Evolutionary conservation across 1,140 invertebrate genomes (phyloP).

Genomic region (Drosophila funebris): DNA sequence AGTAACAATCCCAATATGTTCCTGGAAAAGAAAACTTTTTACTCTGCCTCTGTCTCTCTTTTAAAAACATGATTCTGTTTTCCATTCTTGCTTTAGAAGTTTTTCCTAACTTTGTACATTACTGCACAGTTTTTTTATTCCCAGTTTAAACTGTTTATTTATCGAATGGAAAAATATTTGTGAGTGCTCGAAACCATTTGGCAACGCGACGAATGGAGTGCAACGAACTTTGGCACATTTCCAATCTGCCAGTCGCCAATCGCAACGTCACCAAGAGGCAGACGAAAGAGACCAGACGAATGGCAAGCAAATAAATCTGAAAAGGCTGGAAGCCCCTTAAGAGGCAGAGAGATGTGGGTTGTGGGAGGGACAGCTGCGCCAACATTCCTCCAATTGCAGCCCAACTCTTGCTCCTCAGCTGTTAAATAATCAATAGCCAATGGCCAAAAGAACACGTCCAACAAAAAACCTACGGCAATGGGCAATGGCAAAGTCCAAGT

Average conservation of each 20-base stretch:
- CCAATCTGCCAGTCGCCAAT: constrained; percentile 39
- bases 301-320: constrained; percentile 58
- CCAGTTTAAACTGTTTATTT: not conserved
- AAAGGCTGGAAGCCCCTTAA: constrained; percentile 3
- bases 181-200: not conserved
- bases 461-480: constrained; percentile 1
- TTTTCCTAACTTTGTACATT: not conserved
- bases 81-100: not conserved
- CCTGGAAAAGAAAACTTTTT: no score
- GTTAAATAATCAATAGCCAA: constrained; percentile 67
- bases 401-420: constrained; percentile 9
- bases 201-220: constrained; percentile 35
- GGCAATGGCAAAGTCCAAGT: constrained; percentile 34
- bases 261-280: constrained; percentile 2
- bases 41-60: no score
- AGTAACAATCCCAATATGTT: no score
- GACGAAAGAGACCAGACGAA: not conserved
- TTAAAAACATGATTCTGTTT: no score
- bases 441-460: constrained; percentile 50
- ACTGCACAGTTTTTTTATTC: not conserved
- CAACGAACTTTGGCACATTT: constrained; percentile 76
- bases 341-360: not conserved
- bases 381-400: constrained; percentile 16
- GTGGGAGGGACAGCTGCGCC: not conserved
- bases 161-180: not conserved